phyloP scores from a whole-genome alignment of 2,888 invertebrate genomes.

The Yponomeuta sedellus region DNA sequence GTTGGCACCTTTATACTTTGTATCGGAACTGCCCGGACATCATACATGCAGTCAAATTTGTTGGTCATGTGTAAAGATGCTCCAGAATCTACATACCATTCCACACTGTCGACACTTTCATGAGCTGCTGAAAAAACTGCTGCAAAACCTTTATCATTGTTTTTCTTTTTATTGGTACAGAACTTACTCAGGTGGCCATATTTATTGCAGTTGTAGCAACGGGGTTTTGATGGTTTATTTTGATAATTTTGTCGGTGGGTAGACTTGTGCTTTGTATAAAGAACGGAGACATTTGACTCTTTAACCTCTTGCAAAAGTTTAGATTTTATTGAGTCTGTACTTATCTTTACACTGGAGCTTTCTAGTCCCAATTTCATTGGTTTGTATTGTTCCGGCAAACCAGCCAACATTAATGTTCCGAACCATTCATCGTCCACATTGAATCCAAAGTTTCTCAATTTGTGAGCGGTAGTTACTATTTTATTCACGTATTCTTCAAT shows the following conservation, averaged over 20 bases:
- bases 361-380: constrained; percentile 24
- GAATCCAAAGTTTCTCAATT: constrained; percentile 23
- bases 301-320: constrained; percentile 16
- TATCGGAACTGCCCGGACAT: too few relatives aligned
- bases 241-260: not conserved
- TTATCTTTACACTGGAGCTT: constrained; percentile 15
- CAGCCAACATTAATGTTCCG: constrained; percentile 23
- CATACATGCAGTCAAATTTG: too few relatives aligned
- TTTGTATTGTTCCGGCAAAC: constrained; percentile 21
- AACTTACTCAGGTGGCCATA: too few relatives aligned
- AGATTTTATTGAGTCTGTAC: constrained; percentile 15
- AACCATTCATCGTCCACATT: constrained; percentile 24
- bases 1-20: too few relatives aligned
- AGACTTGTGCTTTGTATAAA: not conserved
- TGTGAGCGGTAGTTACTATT: constrained; percentile 20
- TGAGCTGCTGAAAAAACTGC: too few relatives aligned
- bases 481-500: too few relatives aligned
- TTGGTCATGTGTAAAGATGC: too few relatives aligned
- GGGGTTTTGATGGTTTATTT: constrained; percentile 21
- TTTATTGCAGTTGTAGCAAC: constrained; percentile 26
- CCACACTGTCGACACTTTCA: too few relatives aligned
- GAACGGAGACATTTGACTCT: not conserved
- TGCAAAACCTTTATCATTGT: too few relatives aligned
- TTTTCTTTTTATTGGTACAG: too few relatives aligned
- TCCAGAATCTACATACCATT: too few relatives aligned